These are phyloP conservation scores for Drosophila athabasca DNA, from an alignment of 1,140 invertebrate genomes.

Conservation along the genomic window DNA sequence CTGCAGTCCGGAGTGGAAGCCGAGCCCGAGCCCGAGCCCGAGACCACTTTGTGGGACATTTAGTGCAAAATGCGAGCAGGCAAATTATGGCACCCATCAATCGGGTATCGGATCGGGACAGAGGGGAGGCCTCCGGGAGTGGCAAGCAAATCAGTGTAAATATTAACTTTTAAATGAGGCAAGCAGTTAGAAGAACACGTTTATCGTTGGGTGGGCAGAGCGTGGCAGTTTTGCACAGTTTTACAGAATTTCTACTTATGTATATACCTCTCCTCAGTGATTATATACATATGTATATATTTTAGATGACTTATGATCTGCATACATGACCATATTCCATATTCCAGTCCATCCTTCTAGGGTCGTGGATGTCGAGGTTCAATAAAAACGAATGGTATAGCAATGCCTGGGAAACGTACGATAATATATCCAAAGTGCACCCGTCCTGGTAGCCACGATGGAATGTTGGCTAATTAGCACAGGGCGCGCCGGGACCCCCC, in stretches of 20 bases:
- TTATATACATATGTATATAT: no score
- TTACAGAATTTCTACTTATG: no score
- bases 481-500: constrained; percentile 3
- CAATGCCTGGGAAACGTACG: no score
- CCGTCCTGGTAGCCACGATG: background rate
- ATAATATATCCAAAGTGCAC: no score
- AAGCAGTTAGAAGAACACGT: constrained; percentile 12
- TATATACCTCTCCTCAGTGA: no score
- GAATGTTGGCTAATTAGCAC: constrained; percentile 47
- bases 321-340: no score
- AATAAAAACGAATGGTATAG: no score
- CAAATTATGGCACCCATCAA: constrained; percentile 67
- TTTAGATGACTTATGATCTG: no score
- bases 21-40: background rate
- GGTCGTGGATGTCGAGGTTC: no score
- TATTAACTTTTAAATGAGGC: constrained; percentile 55
- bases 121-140: background rate
- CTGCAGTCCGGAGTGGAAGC: constrained; percentile 38
- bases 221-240: no score
- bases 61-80: constrained; percentile 74
- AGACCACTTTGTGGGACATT: constrained; percentile 70
- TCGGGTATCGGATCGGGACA: constrained; percentile 12
- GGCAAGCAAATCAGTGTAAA: constrained; percentile 58
- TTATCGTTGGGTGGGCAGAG: constrained; percentile 36
- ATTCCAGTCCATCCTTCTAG: no score